Base-by-base conservation (phyloP, 2,797 vertebrate genomes). In the Melanotaenia trifasciata region DNA sequence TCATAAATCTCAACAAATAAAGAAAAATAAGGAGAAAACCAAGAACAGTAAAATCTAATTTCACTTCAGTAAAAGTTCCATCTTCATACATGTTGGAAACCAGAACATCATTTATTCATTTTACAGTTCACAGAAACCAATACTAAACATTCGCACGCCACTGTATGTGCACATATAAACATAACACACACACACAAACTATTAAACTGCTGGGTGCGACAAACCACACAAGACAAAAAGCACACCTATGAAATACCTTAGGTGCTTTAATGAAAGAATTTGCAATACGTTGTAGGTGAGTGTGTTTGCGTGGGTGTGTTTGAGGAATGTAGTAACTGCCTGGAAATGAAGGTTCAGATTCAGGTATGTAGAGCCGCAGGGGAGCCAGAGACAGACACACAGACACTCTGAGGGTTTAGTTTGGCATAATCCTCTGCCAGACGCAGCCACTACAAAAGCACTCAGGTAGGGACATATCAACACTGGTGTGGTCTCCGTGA, bases 331-430 rank as follows among this genome's bases (percentile, higher is more conserved):
- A 66, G 78, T 78, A 88, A 89, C 84, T 81, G 85, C 67, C 78
- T 83, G 78, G 73, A 92, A 92, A 90, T 93, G 90, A 90, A 79
- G 73, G 88, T 81, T 89, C 79, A 87, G 36, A 78, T 87, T 80
- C 83, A 91, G 93, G 91, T 92, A 93, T 93, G 89, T 12, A 10
- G 80, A 87, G 91, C 90, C 69, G 80, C 74, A 7, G 90, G 89
- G 89, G 84, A 81, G 74, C 81, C 77, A 30, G 72, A 70, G 81
- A 79, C 79, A 64, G 74, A 76, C 76, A 80, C 68, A 89, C 79
- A 87, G 78, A 82, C 80, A 92, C 78, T 79, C 74, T 3, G 73
- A 47, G 54, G 86, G 86, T 86, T 90, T 67, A 75, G 75, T 72
- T 71, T 62, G 72, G 82, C 81, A 85, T 87, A 86, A 88, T 89